A percentile compares a stretch with the other conserved stretches of the same genome.
These are phyloP conservation scores for Trissolcus japonicus DNA, from an alignment of 2,888 invertebrate genomes.

Conservation along the genomic window DNA sequence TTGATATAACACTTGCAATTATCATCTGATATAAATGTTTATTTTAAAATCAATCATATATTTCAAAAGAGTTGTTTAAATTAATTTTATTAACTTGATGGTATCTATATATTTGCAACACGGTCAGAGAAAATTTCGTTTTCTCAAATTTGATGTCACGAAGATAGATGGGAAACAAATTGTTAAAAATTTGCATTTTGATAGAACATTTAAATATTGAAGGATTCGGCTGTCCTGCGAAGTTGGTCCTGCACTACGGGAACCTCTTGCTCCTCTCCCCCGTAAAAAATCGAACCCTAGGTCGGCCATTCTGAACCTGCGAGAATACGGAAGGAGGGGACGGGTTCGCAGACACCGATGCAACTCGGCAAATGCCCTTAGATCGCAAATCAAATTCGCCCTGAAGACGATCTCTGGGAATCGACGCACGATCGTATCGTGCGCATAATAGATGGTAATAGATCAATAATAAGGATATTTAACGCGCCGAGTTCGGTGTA, in stretches of 20 bases:
- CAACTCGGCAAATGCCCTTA: conserved; percentile 13
- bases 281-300: conserved; percentile 40
- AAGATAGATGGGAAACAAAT: too few relatives aligned
- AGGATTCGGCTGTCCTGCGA: background rate
- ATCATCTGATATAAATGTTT: too few relatives aligned
- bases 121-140: too few relatives aligned
- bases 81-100: too few relatives aligned
- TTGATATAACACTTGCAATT: too few relatives aligned
- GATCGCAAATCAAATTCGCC: conserved; percentile 32
- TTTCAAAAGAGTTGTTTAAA: too few relatives aligned
- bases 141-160: too few relatives aligned
- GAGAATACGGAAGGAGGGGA: conserved; percentile 7
- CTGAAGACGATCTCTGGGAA: conserved; percentile 31
- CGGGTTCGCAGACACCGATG: background rate
- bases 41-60: too few relatives aligned
- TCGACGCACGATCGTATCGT: conserved; percentile 43
- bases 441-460: conserved; percentile 63
- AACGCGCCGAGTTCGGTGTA: conserved; percentile 66
- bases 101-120: too few relatives aligned
- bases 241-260: conserved; percentile 1
- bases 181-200: too few relatives aligned
- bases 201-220: too few relatives aligned
- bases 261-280: conserved; percentile 10
- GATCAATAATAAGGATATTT: conserved; percentile 76
- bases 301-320: conserved; percentile 42